A percentile compares a stretch with the other conserved stretches of the same genome.
phyloP scores from a whole-genome alignment of 2,797 vertebrate species.

The Pipistrellus nathusii region DNA sequence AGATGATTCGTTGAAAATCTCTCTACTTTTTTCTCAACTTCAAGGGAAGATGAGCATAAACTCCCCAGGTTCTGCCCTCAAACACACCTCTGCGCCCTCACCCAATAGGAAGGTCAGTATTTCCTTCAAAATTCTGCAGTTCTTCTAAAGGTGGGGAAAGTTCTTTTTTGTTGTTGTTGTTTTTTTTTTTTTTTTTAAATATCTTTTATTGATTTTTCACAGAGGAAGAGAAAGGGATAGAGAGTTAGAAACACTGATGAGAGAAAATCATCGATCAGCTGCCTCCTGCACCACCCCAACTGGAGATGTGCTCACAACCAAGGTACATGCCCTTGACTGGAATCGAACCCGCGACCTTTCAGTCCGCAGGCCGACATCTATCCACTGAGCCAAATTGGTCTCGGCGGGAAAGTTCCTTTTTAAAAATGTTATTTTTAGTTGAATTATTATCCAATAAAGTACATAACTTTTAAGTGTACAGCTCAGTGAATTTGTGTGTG shows the following conservation, averaged over 20 bases:
- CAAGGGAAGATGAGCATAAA: conserved; percentile 9
- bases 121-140: not conserved
- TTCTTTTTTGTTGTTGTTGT: not conserved
- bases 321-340: too few species aligned
- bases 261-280: too few species aligned
- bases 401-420: not conserved
- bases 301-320: too few species aligned
- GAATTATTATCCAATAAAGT: not conserved
- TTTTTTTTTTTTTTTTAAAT: too few species aligned
- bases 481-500: not conserved
- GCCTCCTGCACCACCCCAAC: too few species aligned
- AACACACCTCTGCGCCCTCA: not conserved
- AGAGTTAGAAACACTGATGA: too few species aligned
- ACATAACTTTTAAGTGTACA: not conserved
- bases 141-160: not conserved
- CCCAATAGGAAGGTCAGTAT: not conserved
- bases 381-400: too few species aligned
- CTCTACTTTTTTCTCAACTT: conserved; percentile 57
- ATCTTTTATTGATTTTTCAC: too few species aligned
- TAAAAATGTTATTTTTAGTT: not conserved
- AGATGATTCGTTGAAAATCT: conserved; percentile 57
- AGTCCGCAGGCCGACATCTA: too few species aligned
- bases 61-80: not conserved
- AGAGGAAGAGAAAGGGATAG: too few species aligned
- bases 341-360: too few species aligned